Conservation (phyloP, 1,140 invertebrate genomes). For the Mercenaria mercenaria region DNA sequence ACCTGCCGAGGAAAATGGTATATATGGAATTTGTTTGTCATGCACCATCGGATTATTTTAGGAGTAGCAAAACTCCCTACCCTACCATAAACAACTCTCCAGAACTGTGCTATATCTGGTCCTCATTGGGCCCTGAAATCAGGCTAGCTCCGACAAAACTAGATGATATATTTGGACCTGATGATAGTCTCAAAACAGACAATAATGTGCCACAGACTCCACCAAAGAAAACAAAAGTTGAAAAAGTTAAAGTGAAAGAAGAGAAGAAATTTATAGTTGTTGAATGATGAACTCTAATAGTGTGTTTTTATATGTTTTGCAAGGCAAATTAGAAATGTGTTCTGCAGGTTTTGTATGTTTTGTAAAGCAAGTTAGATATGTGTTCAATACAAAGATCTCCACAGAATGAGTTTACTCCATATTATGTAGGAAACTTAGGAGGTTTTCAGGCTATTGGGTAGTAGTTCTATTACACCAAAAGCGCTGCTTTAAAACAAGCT, state of each 20-base stretch:
- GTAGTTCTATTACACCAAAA: no score
- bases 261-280: constrained; percentile 62
- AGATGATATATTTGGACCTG: constrained; percentile 84
- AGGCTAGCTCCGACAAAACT: constrained; percentile 77
- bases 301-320: neutral
- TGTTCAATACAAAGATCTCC: neutral
- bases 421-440: no score
- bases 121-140: constrained; percentile 83
- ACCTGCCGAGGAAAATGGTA: constrained; percentile 94
- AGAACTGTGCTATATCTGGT: constrained; percentile 86
- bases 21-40: constrained; percentile 97
- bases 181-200: constrained; percentile 35
- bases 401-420: no score
- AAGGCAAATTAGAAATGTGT: no score
- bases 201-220: neutral
- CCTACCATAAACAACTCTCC: constrained; percentile 86
- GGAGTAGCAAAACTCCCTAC: constrained; percentile 92
- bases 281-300: constrained; percentile 28
- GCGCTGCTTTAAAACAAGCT: no score
- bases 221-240: constrained; percentile 59
- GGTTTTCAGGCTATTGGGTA: no score
- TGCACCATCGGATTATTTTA: constrained; percentile 96
- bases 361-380: no score
- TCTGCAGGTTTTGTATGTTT: no score
- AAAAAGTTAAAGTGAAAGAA: constrained; percentile 59